These are phyloP conservation scores for Aptenodytes forsteri DNA, from an alignment of 2,113 vertebrate species.

Conservation along the genomic window DNA sequence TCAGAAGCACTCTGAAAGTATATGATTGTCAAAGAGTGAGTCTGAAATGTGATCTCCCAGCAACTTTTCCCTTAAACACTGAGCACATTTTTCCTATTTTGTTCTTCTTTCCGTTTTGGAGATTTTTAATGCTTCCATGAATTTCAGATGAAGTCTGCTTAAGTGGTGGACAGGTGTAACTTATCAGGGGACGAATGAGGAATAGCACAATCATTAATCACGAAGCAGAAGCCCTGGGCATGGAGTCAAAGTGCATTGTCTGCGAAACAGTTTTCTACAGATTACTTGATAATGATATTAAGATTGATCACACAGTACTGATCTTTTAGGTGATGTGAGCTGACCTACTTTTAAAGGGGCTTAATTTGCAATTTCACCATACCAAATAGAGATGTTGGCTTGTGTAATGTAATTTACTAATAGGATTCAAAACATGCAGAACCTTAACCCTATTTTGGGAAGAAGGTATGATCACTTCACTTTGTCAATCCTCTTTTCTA, in stretches of 20 bases:
- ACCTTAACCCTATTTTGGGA: not conserved
- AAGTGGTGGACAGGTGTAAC: conserved; percentile 8
- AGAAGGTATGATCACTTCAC: not conserved
- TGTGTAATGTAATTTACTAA: not conserved
- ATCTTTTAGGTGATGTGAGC: conserved; percentile 5
- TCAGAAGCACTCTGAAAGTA: not conserved
- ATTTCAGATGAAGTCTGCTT: not conserved
- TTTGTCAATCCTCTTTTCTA: not conserved
- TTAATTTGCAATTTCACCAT: conserved; percentile 58
- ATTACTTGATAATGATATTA: conserved; percentile 36
- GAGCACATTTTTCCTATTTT: not conserved
- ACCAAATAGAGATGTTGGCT: not conserved
- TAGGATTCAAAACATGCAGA: not conserved
- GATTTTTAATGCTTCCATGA: not conserved
- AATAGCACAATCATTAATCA: conserved; percentile 36
- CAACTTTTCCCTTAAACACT: not conserved
- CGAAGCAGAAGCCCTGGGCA: not conserved
- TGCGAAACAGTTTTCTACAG: not conserved
- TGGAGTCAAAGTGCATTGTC: conserved; percentile 3
- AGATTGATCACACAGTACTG: conserved; percentile 38
- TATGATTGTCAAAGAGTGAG: not conserved
- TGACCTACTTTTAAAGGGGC: conserved; percentile 35
- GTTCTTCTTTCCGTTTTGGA: not conserved
- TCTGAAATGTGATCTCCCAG: not conserved
- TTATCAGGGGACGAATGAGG: not conserved